These are phyloP conservation scores for Rafetus swinhoei DNA, from an alignment of 2,113 vertebrate genomes.

Conservation along the genomic window DNA sequence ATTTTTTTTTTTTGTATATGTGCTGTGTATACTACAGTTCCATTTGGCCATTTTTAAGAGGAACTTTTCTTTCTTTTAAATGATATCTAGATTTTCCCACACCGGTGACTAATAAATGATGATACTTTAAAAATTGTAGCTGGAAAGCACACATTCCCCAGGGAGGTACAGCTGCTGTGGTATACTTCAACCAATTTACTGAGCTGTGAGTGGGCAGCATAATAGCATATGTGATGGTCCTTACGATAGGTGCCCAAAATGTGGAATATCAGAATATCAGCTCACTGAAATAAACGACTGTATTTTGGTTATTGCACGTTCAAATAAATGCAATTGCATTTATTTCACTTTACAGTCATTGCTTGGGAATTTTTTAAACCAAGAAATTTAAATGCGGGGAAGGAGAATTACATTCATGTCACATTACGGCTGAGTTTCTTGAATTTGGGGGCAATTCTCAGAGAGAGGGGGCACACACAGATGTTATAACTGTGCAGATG, in stretches of 20 bases:
- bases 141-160: not conserved
- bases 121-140: not conserved
- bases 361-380: not conserved
- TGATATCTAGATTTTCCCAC: not conserved
- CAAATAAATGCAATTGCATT: not conserved
- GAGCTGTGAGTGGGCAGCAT: not conserved
- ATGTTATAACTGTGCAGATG: not conserved
- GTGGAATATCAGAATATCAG: not conserved
- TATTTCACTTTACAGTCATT: not conserved
- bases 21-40: not conserved
- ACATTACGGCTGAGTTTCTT: not conserved
- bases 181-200: not conserved
- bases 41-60: not conserved
- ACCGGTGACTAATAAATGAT: not conserved
- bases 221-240: not conserved
- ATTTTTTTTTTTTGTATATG: not conserved
- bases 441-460: not conserved
- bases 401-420: not conserved
- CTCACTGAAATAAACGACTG: not conserved
- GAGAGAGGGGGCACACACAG: not conserved
- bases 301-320: not conserved
- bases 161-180: not conserved
- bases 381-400: not conserved
- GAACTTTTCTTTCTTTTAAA: not conserved
- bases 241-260: not conserved